phyloP scores from a whole-genome alignment of 2,888 invertebrate genomes.

The Helleia helle region DNA sequence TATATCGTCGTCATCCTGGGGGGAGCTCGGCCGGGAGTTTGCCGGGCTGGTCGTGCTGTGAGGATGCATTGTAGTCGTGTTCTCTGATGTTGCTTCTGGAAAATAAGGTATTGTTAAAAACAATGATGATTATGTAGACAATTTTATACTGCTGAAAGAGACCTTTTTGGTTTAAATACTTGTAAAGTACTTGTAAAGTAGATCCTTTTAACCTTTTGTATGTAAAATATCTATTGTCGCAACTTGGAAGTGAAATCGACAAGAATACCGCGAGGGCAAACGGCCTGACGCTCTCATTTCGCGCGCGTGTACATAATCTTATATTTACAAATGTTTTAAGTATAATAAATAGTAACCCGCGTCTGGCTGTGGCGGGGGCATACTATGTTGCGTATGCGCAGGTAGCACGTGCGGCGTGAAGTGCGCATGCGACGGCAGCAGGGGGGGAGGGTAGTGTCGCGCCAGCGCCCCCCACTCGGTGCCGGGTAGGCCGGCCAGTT shows the following conservation, averaged over 20 bases:
- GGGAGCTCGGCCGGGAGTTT: constrained; percentile 74
- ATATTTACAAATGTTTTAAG: no score
- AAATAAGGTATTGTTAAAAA: no score
- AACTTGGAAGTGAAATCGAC: no score
- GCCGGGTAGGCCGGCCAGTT: constrained; percentile 80
- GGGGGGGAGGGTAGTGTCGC: constrained; percentile 70
- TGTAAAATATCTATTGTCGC: no score
- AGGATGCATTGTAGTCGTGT: constrained; percentile 68
- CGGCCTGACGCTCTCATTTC: no score
- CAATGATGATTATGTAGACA: no score
- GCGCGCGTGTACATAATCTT: no score
- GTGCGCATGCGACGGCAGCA: constrained; percentile 69
- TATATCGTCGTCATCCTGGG: constrained; percentile 76
- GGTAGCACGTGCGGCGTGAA: constrained; percentile 73
- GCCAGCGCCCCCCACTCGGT: constrained; percentile 78
- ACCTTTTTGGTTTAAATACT: no score
- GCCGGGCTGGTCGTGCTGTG: constrained; percentile 83
- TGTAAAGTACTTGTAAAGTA: no score
- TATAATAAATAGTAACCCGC: constrained; percentile 54
- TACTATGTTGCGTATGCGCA: constrained; percentile 55
- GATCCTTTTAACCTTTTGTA: no score
- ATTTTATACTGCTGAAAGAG: no score
- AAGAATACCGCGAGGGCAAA: no score
- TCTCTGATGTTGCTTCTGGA: constrained; percentile 56
- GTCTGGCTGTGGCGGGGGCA: constrained; percentile 68